Evolutionary conservation across 1,140 invertebrate genomes (phyloP).

Genomic region (Meloidogyne hapla): DNA sequence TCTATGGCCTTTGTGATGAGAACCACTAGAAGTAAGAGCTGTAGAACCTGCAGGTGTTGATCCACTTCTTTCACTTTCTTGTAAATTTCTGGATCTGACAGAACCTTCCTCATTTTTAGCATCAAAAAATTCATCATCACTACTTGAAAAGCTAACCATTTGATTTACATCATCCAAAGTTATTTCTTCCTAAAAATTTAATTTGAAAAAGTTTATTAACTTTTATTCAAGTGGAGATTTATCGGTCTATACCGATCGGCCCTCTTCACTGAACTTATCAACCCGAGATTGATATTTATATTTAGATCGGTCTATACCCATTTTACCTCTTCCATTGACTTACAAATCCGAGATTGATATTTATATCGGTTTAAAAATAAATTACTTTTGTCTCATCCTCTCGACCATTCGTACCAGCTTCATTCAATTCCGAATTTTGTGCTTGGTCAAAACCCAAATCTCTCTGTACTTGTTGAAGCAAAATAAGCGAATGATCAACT

Average conservation of each 20-base stretch:
- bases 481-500: slow-evolving; percentile 58
- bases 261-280: too few relatives aligned
- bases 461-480: slow-evolving; percentile 51
- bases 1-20: neutral
- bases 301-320: too few relatives aligned
- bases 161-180: slow-evolving; percentile 34
- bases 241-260: too few relatives aligned
- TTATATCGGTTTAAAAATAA: neutral
- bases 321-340: too few relatives aligned
- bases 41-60: neutral
- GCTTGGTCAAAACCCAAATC: slow-evolving; percentile 26
- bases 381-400: slow-evolving; percentile 8
- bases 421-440: neutral
- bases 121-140: slow-evolving; percentile 58
- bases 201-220: too few relatives aligned
- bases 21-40: too few relatives aligned
- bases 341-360: too few relatives aligned
- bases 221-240: too few relatives aligned
- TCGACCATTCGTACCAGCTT: slow-evolving; percentile 3
- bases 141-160: slow-evolving; percentile 53
- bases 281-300: too few relatives aligned
- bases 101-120: slow-evolving; percentile 29
- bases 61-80: neutral
- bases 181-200: slow-evolving; percentile 20
- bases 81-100: neutral